These are phyloP conservation scores for Priocnemis perturbator DNA, from an alignment of 2,888 invertebrate genomes.

Conservation along the genomic window DNA sequence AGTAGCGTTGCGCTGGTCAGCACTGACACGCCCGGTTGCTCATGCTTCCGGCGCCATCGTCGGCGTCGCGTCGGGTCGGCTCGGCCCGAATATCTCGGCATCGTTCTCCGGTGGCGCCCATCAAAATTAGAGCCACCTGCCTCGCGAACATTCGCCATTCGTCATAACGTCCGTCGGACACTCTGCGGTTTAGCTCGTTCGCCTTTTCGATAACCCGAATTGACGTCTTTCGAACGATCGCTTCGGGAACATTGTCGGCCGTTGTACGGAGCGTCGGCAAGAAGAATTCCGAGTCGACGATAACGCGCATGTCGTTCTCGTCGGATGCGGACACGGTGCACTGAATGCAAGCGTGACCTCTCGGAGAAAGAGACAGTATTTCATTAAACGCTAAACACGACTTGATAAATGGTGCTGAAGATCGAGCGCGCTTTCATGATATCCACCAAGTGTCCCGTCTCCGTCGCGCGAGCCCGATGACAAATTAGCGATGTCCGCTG, in stretches of 20 bases:
- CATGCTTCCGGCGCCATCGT: conserved; percentile 68
- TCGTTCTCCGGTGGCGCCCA: conserved; percentile 33
- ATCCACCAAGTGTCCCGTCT: conserved; percentile 17
- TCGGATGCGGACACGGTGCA: too few relatives aligned
- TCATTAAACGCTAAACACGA: too few relatives aligned
- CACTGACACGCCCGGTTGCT: conserved; percentile 70
- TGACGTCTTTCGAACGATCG: too few relatives aligned
- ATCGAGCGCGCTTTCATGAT: conserved; percentile 4
- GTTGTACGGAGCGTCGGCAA: too few relatives aligned
- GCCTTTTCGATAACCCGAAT: too few relatives aligned
- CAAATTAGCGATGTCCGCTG: conserved; percentile 27
- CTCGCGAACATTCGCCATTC: conserved; percentile 2
- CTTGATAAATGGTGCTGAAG: conserved; percentile 26
- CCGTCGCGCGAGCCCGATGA: conserved; percentile 7
- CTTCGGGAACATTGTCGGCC: too few relatives aligned
- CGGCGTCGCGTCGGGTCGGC: too few relatives aligned
- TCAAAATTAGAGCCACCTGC: conserved; percentile 19
- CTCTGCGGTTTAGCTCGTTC: neutral
- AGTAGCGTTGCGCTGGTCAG: conserved; percentile 71
- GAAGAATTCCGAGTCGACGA: too few relatives aligned
- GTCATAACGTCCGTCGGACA: conserved; percentile 14
- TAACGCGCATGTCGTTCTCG: too few relatives aligned
- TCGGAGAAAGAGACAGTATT: too few relatives aligned
- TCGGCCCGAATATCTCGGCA: conserved; percentile 23
- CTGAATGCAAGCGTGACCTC: too few relatives aligned